Conservation (phyloP, 2,797 vertebrate genomes). For the Pempheris klunzingeri region DNA sequence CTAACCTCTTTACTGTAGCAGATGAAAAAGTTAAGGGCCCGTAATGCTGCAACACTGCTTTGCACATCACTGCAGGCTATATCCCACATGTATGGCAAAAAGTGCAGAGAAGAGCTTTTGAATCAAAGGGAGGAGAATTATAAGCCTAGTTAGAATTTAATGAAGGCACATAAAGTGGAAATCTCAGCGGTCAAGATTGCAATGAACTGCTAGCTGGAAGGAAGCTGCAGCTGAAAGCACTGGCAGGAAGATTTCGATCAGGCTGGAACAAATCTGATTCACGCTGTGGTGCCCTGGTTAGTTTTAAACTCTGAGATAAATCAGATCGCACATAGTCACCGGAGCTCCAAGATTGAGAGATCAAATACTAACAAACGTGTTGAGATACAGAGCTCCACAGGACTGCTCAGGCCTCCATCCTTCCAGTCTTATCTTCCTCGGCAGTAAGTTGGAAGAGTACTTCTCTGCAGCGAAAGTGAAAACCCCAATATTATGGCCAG, state of each 20-base stretch:
- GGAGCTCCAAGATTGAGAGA: constrained; percentile 33
- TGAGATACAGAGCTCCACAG: constrained; percentile 16
- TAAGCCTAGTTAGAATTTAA: constrained; percentile 70
- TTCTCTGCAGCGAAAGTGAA: constrained; percentile 53
- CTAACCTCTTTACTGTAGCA: constrained; percentile 66
- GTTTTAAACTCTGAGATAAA: constrained; percentile 48
- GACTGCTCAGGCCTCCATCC: constrained; percentile 27
- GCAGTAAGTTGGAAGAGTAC: constrained; percentile 39
- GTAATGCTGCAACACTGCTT: constrained; percentile 48
- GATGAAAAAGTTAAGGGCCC: constrained; percentile 59
- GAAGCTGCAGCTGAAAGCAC: constrained; percentile 40
- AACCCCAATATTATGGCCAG: constrained; percentile 53
- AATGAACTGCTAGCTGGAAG: constrained; percentile 44
- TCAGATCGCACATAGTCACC: constrained; percentile 40
- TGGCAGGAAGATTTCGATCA: constrained; percentile 38
- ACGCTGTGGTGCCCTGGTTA: constrained; percentile 26
- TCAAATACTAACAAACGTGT: constrained; percentile 31
- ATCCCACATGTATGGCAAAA: constrained; percentile 45
- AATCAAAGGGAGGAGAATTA: constrained; percentile 64
- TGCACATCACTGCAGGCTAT: constrained; percentile 53
- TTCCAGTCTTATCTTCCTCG: constrained; percentile 52
- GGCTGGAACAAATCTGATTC: constrained; percentile 47
- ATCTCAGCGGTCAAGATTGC: constrained; percentile 61
- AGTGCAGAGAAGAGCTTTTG: constrained; percentile 57
- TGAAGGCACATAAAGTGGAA: constrained; percentile 67